phyloP scores from a whole-genome alignment of 1,140 invertebrate species.

The Drosophila navojoa region DNA sequence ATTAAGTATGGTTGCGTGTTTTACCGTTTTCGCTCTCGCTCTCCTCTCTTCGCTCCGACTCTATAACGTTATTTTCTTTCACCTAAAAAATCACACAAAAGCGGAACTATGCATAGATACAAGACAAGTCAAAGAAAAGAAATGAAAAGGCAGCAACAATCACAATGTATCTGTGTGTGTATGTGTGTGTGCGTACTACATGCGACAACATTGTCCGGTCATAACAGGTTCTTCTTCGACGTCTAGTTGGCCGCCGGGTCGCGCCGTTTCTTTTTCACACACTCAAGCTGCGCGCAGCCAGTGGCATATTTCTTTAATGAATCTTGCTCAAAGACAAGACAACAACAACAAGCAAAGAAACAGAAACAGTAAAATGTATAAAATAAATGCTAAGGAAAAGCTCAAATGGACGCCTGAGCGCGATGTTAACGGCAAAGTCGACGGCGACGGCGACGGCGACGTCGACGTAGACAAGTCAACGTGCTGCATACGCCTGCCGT shows the following conservation, averaged over 20 bases:
- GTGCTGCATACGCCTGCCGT: conserved; percentile 53
- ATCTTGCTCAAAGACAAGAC: conserved; percentile 47
- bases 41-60: conserved; percentile 8
- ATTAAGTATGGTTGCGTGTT: not conserved
- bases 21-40: not conserved
- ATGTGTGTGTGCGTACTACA: conserved; percentile 24
- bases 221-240: conserved; percentile 54
- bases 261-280: conserved; percentile 55
- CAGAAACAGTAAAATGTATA: conserved; percentile 37
- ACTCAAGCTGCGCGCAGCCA: conserved; percentile 15
- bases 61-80: conserved; percentile 46
- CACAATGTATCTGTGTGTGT: conserved; percentile 5
- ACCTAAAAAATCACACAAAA: conserved; percentile 38
- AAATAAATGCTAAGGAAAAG: conserved; percentile 46
- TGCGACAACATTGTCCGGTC: conserved; percentile 46
- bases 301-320: conserved; percentile 81
- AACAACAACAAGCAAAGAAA: conserved; percentile 23
- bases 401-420: conserved; percentile 40
- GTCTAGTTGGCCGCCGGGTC: conserved; percentile 63
- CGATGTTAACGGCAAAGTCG: conserved; percentile 40
- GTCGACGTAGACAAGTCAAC: conserved; percentile 64
- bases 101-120: conserved; percentile 45
- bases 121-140: conserved; percentile 26
- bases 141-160: conserved; percentile 28
- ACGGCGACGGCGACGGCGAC: not conserved